These are phyloP conservation scores for Pegoplata infirma DNA, from an alignment of 2,888 invertebrate species.

Conservation along the genomic window DNA sequence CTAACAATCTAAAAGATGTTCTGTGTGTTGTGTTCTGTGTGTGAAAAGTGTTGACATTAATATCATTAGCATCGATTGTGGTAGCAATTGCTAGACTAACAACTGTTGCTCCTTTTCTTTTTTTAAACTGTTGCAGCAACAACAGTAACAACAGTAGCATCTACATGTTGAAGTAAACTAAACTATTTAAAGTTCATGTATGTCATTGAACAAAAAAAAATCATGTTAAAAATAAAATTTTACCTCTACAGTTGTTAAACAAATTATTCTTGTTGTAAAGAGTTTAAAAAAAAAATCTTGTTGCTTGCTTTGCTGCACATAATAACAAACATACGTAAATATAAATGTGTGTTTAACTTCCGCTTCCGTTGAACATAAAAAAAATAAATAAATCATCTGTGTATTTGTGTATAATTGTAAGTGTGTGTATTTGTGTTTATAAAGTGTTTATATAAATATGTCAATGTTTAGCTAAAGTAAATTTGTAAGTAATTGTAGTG, in stretches of 20 bases:
- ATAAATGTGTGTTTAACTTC: constrained; percentile 40
- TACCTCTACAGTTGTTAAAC: constrained; percentile 13
- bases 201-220: background rate
- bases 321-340: background rate
- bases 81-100: constrained; percentile 45
- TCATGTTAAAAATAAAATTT: background rate
- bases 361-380: constrained; percentile 44
- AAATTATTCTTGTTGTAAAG: constrained; percentile 11
- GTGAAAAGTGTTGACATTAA: constrained; percentile 55
- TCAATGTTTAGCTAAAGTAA: background rate
- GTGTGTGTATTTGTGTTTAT: background rate
- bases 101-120: constrained; percentile 61
- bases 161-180: constrained; percentile 5
- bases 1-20: no score
- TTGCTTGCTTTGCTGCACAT: constrained; percentile 1
- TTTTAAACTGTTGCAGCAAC: background rate
- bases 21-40: no score
- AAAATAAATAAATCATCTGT: no score
- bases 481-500: background rate
- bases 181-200: constrained; percentile 20
- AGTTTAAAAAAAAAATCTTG: no score
- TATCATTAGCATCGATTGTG: constrained; percentile 59
- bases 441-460: background rate
- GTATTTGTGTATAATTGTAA: background rate
- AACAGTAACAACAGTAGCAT: constrained; percentile 8